Evolutionary conservation across 2,797 vertebrate genomes (phyloP), one percentile per base, ranked within the genome.

Genomic region (Protonibea diacanthus): DNA sequence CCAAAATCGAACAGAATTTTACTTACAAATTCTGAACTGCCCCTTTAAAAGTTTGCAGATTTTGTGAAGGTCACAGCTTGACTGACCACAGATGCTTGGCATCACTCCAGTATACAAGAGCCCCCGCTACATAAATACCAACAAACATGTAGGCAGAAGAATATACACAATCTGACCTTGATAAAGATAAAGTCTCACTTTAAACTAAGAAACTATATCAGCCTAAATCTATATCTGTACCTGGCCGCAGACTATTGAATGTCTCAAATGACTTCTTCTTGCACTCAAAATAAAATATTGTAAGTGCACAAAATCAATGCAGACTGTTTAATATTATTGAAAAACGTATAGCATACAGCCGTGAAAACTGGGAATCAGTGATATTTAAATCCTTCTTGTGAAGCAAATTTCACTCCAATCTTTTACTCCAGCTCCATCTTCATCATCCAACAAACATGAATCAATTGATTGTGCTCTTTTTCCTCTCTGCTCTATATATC

Each of bases 31-130:
- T 74, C 11, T 63, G 21, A 74, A 74, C n/a, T 80, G 52, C 6
- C 3, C 21, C 56, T 68, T 83, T 69, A 57, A 70, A 85, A 74
- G 62, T 75, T 71, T 76, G 15, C 6, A 3, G 45, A 9, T 65
- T 72, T 75, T 45, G 27, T 78, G 61, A 83, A 81, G 78, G 70
- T 85, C 69, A 74, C 49, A 49, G 78, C 67, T 81, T 42, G 29
- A 72, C 25, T 78, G 69, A 78, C 62, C 72, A 73, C 44, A 73
- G 67, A 70, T 57, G 3, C 21, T 53, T 79, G 74, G 74, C 62
- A 69, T 53, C 2, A 3, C 45, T 84, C 74, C 81, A 82, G 49
- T 47, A 44, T 48, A 59, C 52, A 64, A 79, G 42, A 85, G 13
- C 65, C 52, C 51, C 60, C 0, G 15, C 71, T 33, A 63, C 18